Evolutionary conservation across 2,888 invertebrate genomes (phyloP), one percentile per base, ranked within the genome.

Genomic region (Diloba caeruleocephala): DNA sequence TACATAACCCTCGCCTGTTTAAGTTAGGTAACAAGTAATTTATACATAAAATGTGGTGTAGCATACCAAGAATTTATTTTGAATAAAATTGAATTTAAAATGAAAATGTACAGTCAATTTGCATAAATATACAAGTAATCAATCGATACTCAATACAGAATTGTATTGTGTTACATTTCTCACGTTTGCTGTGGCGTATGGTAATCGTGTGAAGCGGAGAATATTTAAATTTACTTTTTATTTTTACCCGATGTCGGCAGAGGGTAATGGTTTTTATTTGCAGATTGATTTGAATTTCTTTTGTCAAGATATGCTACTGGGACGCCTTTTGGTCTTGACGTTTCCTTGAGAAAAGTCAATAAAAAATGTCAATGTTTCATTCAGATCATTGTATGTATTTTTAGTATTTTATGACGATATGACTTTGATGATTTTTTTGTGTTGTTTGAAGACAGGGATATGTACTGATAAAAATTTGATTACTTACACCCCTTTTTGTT

Each of bases 81-180:
- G 75, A 75, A 78, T 74, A 64, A 50, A 78, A 45, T 37, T 41
- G 12, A 60, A 62, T 79, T 82, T 74, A 56, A 82, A 80, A 79
- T 72, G 73, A 59, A 48, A 73, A 70, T 64, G 55, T 41, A 37
- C 39, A 14, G 26, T 52, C 53, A 44, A 81, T 85, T 87, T 70
- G 70, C 84, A 87, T 88, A 82, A 80, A 76, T 75, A 77, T 74
- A 68, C 71, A 60, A 79, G 79, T 73, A 81, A 87, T 87, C 84
- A 85, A 85, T 87, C 74, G 79, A 68, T 72, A 36, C 61, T 67
- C 58, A 69, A 76, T 66, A 41, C 39, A 38, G 49, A 52, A 12
- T 38, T 34, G 55, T 62, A 55, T 68, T 57, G 58, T 48, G 53
- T 56, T 59, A 44, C 37, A 37, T 65, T 89, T 91, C 89, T 85